These are phyloP conservation scores for Characodon lateralis DNA, from an alignment of 2,797 vertebrate species.

Conservation along the genomic window DNA sequence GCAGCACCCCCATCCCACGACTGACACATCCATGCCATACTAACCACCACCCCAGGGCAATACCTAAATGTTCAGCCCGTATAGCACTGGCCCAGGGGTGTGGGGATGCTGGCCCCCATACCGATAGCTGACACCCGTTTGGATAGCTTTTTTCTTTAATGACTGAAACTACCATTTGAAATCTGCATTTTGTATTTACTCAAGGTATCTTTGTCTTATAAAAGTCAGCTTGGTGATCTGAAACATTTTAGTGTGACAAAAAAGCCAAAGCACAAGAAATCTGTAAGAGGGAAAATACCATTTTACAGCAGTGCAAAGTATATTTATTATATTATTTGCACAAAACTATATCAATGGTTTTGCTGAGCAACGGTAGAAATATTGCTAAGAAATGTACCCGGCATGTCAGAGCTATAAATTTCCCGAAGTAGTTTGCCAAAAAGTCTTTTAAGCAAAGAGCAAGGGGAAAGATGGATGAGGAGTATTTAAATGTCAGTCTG, in stretches of 20 bases:
- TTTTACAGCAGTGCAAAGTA: background rate
- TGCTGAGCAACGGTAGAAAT: slow-evolving; percentile 2
- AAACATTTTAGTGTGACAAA: background rate
- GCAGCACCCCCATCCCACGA: too few relatives aligned
- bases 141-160: background rate
- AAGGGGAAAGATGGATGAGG: slow-evolving; percentile 7
- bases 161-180: background rate
- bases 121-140: background rate
- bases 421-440: slow-evolving; percentile 3
- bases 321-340: background rate
- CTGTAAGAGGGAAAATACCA: background rate
- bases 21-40: too few relatives aligned
- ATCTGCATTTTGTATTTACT: background rate
- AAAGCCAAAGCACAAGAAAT: too few relatives aligned
- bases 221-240: background rate
- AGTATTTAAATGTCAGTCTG: slow-evolving; percentile 39
- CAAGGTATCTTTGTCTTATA: background rate
- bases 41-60: too few relatives aligned
- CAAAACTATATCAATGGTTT: background rate
- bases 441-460: slow-evolving; percentile 19
- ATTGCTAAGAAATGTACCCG: background rate
- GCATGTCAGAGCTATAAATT: background rate
- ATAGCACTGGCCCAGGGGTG: too few relatives aligned
- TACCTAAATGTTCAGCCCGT: too few relatives aligned
- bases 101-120: too few relatives aligned